Base-by-base conservation (phyloP, 35 echinoderm and acorn worm species). In the Acanthaster planci region DNA sequence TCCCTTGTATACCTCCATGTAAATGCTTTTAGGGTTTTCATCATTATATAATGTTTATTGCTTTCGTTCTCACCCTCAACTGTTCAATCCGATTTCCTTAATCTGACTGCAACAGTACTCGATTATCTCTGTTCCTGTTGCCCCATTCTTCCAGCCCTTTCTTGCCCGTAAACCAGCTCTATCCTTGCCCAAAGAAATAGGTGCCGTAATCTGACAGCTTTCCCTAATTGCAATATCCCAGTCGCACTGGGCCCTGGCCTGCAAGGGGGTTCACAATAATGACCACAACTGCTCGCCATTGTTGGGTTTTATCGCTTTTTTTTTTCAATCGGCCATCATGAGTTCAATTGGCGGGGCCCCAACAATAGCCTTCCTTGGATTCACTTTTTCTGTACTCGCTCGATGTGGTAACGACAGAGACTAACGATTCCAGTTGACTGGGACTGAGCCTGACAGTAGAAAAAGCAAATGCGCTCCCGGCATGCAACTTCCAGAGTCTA, bases 191-290 rank as follows among this genome's bases (percentile, higher is more conserved):
- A 72, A 72, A 72, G 64, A 72, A 72, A 72, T 72, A 72, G 64
- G 64, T 72, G 64, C 64, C 64, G 64, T 72, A 72, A 72, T 72
- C 64, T 72, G 64, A 72, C 64, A 72, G 64, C 64, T 72, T 72
- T 72, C 64, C 64, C 64, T 72, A 72, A 72, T 72, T 72, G 64
- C 64, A 29, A 72, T 72, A 72, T 72, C 64, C 42, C 29, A 21
- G 64, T 21, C 7, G 64, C 23, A 26, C 21, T 16, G 23, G 2
- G 26, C 34, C 26, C 18, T 26, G 64, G 34, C 18, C 30, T 34
- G 64, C 64, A 14, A 72, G 64, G 64, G 64, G 64, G 64, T 30
- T 4, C 42, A 47, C 64, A 72, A 72, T 10, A 72, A 72, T 72
- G 64, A 26, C 64, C 18, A 35, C 64, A 36, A 72, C 64, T 72